Base-by-base conservation (phyloP, 1,140 invertebrate species). In the Globodera rostochiensis region DNA sequence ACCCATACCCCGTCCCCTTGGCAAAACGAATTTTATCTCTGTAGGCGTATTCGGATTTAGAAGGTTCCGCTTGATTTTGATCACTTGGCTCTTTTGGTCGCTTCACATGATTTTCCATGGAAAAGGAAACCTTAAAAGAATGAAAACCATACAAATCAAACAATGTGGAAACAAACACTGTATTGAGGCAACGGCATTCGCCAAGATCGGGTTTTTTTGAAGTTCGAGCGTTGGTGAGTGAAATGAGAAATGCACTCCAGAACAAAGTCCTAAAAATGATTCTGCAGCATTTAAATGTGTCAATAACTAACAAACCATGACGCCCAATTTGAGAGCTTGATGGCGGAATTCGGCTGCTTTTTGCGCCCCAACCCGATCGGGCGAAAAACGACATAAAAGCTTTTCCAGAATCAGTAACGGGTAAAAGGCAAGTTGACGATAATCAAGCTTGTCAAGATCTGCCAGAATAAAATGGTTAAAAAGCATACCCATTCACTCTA, bases 181-280 rank as follows among this genome's bases (percentile, higher is more conserved):
- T 80, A 80, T 53, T 57, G 47, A 15, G 79, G 47, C 73, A 78
- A 36, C 8, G 73, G 74, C 79, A 80, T 66, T 21, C 47, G 71
- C 76, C 21, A 80, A 15, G 53, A 57, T 13, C 79, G 73, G 13
- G 47, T 73, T n/a, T 46, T 79, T 79, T 45, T 46, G n/a, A 49
- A 80, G 19, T 45, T 77, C 7, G 73, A 50, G 19, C 45, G 53
- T 60, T 80, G 79, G 80, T 79, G 79, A 3, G 79, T 53, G 36
- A 80, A 80, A 79, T 80, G 77, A 15, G 79, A 77, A 46, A 80
- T 36, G 49, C 79, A 80, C 15, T 79, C 74, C 15, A 80, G 46
- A 11, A 80, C 79, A 78, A 80, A 80, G 49, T 80, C 79, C 69
- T 71, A 19, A 71, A 71, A 71, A 47, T 36, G 36, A 3, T 13